These are phyloP conservation scores for Chrysocyon brachyurus DNA, from an alignment of 2,797 vertebrate species.

Conservation along the genomic window DNA sequence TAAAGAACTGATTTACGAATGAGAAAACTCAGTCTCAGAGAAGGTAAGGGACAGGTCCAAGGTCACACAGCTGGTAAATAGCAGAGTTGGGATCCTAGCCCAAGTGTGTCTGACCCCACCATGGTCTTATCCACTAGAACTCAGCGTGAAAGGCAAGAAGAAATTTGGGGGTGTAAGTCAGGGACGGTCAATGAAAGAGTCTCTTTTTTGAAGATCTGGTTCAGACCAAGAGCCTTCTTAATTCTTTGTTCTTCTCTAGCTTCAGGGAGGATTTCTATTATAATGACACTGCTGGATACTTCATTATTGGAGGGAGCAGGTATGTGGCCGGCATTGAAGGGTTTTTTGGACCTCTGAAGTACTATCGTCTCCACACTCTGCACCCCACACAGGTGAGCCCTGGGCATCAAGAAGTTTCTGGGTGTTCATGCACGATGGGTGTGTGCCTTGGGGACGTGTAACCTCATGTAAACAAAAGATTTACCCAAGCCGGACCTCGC, in stretches of 20 bases:
- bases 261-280: slow-evolving; percentile 91
- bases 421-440: background rate
- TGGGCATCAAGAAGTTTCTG: accelerated
- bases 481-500: background rate
- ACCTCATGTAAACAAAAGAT: slow-evolving; percentile 56
- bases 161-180: background rate
- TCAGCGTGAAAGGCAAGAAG: background rate
- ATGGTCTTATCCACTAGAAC: background rate
- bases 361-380: slow-evolving; percentile 91
- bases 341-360: slow-evolving; percentile 94
- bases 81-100: background rate
- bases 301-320: slow-evolving; percentile 93
- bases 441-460: background rate
- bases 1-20: background rate
- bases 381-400: slow-evolving; percentile 86
- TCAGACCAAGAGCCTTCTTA: slow-evolving; percentile 17
- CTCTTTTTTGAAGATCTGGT: slow-evolving; percentile 51
- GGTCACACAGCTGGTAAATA: background rate
- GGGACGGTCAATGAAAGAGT: background rate
- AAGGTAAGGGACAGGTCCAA: background rate
- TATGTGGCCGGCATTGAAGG: slow-evolving; percentile 92
- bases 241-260: slow-evolving; percentile 87
- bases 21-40: slow-evolving; percentile 7
- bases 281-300: slow-evolving; percentile 95
- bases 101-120: background rate